Evolutionary conservation across 1,140 invertebrate genomes (phyloP).

Genomic region (Drosophila orosa): DNA sequence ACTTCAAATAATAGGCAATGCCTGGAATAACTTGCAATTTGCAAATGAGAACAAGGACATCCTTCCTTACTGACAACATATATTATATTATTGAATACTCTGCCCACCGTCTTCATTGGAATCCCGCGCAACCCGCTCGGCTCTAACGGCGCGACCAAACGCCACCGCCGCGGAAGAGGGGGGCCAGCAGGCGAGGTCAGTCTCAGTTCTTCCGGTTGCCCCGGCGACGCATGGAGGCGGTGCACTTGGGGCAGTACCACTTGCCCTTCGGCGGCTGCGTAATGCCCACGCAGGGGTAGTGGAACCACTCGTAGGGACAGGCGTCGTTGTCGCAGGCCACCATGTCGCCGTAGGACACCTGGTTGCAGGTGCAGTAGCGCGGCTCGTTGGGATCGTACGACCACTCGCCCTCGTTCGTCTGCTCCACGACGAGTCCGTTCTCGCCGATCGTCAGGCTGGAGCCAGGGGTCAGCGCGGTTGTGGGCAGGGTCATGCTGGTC

Average conservation of each 20-base stretch:
- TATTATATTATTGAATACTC: slow-evolving; percentile 14
- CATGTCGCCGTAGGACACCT: slow-evolving; percentile 99
- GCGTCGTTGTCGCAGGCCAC: slow-evolving; percentile 99
- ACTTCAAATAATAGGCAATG: no score
- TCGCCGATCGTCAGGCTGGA: slow-evolving; percentile 66
- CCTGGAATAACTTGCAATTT: no score
- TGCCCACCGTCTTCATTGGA: background rate
- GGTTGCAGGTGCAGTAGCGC: slow-evolving; percentile 98
- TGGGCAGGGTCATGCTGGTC: slow-evolving; percentile 18
- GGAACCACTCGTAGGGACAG: slow-evolving; percentile 99
- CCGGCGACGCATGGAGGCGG: slow-evolving; percentile 94
- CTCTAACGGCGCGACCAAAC: slow-evolving; percentile 17
- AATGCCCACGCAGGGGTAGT: slow-evolving; percentile 98
- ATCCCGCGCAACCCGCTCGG: background rate
- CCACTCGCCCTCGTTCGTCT: slow-evolving; percentile 89
- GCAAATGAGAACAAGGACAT: background rate
- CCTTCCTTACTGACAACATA: slow-evolving; percentile 6
- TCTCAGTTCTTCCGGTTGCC: slow-evolving; percentile 89
- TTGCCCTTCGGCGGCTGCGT: slow-evolving; percentile 98
- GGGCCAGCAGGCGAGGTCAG: slow-evolving; percentile 25
- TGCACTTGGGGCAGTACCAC: slow-evolving; percentile 99
- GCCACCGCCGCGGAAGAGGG: slow-evolving; percentile 26
- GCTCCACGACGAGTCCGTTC: slow-evolving; percentile 84
- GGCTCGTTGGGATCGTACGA: slow-evolving; percentile 96
- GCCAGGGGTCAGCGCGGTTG: slow-evolving; percentile 25